These are phyloP conservation scores for Lasioglossum figueresi DNA, from an alignment of 2,888 invertebrate species.

Conservation along the genomic window DNA sequence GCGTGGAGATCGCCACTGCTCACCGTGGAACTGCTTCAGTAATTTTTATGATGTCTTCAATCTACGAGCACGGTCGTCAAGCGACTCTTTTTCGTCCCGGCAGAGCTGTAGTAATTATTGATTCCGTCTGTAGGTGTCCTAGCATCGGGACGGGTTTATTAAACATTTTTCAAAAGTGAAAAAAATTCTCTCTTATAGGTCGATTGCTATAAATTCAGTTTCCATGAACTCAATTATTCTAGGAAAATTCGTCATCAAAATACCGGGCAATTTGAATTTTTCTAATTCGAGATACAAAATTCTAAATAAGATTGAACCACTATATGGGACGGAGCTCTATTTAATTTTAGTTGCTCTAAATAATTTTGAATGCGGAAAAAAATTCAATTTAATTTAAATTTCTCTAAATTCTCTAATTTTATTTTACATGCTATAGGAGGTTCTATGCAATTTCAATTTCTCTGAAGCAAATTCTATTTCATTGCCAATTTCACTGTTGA, in stretches of 20 bases:
- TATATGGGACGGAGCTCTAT: too few species aligned
- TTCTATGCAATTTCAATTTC: too few species aligned
- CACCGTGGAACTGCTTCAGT: background rate
- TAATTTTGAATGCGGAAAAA: background rate
- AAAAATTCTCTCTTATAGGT: background rate
- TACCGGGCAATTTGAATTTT: background rate
- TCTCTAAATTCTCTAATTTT: too few species aligned
- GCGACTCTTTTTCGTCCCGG: background rate
- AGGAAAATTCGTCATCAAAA: too few species aligned
- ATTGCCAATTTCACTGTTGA: too few species aligned
- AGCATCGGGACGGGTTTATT: background rate
- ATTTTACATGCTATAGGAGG: too few species aligned
- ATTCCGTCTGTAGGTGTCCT: background rate
- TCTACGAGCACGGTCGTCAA: background rate
- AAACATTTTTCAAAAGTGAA: background rate
- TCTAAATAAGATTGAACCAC: background rate
- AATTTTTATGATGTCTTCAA: slow-evolving; percentile 24
- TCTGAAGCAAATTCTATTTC: too few species aligned
- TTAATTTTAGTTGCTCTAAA: background rate
- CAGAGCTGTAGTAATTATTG: background rate
- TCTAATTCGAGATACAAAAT: background rate
- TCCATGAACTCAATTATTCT: too few species aligned
- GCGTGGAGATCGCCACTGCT: slow-evolving; percentile 18
- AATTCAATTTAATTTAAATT: background rate
- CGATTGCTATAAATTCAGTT: background rate